Percentiles rank a stretch among this genome's conserved stretches.
These are phyloP conservation scores for Turdus rufiventris DNA, from an alignment of 2,113 vertebrate genomes.

Conservation along the genomic window DNA sequence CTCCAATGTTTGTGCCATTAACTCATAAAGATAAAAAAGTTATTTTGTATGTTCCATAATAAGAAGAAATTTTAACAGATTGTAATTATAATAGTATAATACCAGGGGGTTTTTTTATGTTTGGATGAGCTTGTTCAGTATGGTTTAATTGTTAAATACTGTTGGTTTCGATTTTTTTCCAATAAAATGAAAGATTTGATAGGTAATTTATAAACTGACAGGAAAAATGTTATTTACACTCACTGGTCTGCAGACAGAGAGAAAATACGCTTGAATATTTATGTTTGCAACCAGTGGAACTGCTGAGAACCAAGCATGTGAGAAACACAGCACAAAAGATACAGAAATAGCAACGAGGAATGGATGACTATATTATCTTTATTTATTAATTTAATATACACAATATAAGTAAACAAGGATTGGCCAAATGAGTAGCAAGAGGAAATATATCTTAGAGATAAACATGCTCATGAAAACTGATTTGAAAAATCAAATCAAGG, in stretches of 20 bases:
- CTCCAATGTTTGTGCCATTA: neutral
- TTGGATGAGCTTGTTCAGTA: neutral
- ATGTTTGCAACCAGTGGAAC: neutral
- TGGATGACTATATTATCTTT: neutral
- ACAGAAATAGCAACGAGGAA: neutral
- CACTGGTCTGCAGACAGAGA: neutral
- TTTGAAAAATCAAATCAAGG: neutral
- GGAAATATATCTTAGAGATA: neutral
- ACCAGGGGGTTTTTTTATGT: neutral
- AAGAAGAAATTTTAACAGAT: neutral
- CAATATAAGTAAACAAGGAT: neutral
- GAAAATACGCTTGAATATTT: neutral
- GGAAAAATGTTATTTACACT: neutral
- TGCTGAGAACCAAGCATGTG: neutral
- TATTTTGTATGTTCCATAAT: neutral
- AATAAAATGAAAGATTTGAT: neutral
- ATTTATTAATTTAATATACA: neutral
- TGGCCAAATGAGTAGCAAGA: neutral
- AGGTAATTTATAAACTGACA: neutral
- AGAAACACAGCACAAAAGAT: neutral
- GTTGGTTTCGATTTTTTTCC: neutral
- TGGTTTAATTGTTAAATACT: neutral
- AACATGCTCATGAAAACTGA: neutral
- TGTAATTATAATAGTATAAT: neutral
- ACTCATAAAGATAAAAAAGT: neutral